Evolutionary conservation across 2,888 invertebrate genomes (phyloP).

Genomic region (Drosophila basisetae): DNA sequence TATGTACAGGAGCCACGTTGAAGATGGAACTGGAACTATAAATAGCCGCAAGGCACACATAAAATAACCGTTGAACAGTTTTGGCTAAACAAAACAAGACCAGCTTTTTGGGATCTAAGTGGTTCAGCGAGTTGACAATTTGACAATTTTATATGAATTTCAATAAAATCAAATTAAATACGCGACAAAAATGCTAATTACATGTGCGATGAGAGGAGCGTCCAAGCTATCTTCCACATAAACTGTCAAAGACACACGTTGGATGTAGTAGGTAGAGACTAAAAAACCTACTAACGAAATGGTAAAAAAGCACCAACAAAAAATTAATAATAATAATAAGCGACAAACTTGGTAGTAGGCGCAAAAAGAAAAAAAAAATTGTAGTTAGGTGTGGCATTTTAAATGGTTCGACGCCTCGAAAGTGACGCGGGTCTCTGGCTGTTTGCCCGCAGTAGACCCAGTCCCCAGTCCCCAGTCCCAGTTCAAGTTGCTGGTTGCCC

Average conservation of each 20-base stretch:
- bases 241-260: conserved; percentile 43
- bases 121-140: conserved; percentile 76
- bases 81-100: conserved; percentile 45
- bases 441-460: conserved; percentile 56
- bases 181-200: conserved; percentile 78
- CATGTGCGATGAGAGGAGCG: conserved; percentile 29
- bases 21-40: conserved; percentile 44
- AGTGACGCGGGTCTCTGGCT: conserved; percentile 58
- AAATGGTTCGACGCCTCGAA: conserved; percentile 80
- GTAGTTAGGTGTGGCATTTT: conserved; percentile 80
- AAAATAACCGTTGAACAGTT: conserved; percentile 33
- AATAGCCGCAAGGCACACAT: conserved; percentile 18
- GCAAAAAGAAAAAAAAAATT: conserved; percentile 67
- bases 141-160: conserved; percentile 72
- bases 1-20: conserved; percentile 35
- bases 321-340: conserved; percentile 37
- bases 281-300: conserved; percentile 52
- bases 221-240: conserved; percentile 44
- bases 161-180: conserved; percentile 81
- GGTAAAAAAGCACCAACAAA: conserved; percentile 18
- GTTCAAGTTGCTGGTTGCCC: conserved; percentile 20
- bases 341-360: conserved; percentile 72
- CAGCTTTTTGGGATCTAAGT: conserved; percentile 57
- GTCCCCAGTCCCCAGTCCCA: conserved; percentile 37
- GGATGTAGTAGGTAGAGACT: conserved; percentile 27